Conservation (phyloP, 2,888 invertebrate species). For the Erpobdella octoculata region DNA sequence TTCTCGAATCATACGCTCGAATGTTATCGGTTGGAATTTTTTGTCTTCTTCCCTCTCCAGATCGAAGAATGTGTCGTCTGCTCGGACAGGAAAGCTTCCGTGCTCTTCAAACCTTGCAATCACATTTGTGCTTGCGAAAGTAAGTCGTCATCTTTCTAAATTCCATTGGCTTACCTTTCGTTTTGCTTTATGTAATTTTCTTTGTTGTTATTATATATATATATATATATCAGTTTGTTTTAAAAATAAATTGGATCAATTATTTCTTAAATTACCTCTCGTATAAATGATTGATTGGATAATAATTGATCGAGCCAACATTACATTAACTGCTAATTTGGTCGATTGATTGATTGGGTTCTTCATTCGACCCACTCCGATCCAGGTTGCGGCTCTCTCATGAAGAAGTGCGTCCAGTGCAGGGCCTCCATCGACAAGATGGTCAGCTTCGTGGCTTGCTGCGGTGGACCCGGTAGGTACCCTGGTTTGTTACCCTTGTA, state of each 20-base stretch:
- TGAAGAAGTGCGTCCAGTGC: slow-evolving; percentile 96
- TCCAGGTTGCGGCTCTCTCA: slow-evolving; percentile 71
- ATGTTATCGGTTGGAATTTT: too few species aligned
- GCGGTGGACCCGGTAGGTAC: slow-evolving; percentile 49
- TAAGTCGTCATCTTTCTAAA: background rate
- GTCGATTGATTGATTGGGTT: slow-evolving; percentile 9
- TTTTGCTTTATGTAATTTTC: background rate
- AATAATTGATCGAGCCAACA: background rate
- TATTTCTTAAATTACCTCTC: too few species aligned
- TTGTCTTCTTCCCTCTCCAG: slow-evolving; percentile 55
- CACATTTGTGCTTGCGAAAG: slow-evolving; percentile 82
- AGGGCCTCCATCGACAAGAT: slow-evolving; percentile 69
- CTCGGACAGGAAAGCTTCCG: slow-evolving; percentile 82
- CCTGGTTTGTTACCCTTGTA: background rate
- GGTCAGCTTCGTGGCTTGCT: slow-evolving; percentile 50
- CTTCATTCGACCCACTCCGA: background rate
- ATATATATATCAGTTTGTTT: too few species aligned
- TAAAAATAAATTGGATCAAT: too few species aligned
- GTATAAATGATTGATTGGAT: background rate
- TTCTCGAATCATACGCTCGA: background rate
- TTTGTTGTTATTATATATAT: too few species aligned
- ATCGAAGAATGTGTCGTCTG: slow-evolving; percentile 94
- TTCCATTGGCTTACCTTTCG: background rate
- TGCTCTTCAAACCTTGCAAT: slow-evolving; percentile 86
- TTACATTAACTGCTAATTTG: slow-evolving; percentile 3